Conservation (phyloP, 2,797 vertebrate genomes). For the Melanotaenia maccullochi region DNA sequence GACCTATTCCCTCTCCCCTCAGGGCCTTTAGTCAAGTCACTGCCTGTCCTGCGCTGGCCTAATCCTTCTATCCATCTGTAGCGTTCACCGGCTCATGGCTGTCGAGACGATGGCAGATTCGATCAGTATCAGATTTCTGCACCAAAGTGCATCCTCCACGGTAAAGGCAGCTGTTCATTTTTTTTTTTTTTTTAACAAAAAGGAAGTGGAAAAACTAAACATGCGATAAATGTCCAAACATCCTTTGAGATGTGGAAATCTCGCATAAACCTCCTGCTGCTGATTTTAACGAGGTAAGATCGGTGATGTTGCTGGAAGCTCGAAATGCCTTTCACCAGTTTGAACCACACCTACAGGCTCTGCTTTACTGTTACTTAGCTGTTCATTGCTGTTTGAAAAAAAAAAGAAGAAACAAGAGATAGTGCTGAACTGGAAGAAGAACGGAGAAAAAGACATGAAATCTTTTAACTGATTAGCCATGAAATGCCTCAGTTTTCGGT, state of each 20-base stretch:
- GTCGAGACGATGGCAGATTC: slow-evolving; percentile 41
- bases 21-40: slow-evolving; percentile 81
- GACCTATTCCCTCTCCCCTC: slow-evolving; percentile 68
- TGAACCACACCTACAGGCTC: slow-evolving; percentile 43
- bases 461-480: slow-evolving; percentile 70
- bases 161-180: slow-evolving; percentile 69
- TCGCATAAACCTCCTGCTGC: slow-evolving; percentile 63
- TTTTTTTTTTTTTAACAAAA: slow-evolving; percentile 5
- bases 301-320: slow-evolving; percentile 68
- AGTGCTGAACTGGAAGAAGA: slow-evolving; percentile 56
- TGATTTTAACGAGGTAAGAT: slow-evolving; percentile 66
- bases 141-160: slow-evolving; percentile 69
- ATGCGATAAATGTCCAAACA: slow-evolving; percentile 43
- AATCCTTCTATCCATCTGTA: slow-evolving; percentile 51
- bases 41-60: slow-evolving; percentile 71
- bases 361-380: slow-evolving; percentile 62
- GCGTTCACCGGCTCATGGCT: slow-evolving; percentile 49
- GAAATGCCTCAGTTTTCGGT: slow-evolving; percentile 74
- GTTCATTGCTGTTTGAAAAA: slow-evolving; percentile 37
- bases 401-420: slow-evolving; percentile 20
- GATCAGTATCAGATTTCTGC: slow-evolving; percentile 56
- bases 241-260: slow-evolving; percentile 44
- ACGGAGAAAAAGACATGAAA: slow-evolving; percentile 26
- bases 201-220: slow-evolving; percentile 2
- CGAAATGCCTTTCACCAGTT: slow-evolving; percentile 60